These are phyloP conservation scores for Calameuta idolon DNA, from an alignment of 2,888 invertebrate species.

Conservation along the genomic window DNA sequence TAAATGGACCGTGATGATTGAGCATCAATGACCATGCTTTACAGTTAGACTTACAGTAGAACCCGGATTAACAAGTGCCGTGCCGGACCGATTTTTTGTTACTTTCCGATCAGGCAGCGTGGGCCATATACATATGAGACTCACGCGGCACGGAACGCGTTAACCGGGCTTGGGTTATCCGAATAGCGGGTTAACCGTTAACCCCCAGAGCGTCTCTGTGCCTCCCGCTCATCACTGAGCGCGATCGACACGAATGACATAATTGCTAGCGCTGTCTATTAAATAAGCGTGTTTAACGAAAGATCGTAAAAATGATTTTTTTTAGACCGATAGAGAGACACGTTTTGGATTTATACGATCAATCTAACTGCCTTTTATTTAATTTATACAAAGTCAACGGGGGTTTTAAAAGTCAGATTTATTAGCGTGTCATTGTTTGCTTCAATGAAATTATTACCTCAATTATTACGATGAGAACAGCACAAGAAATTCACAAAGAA, in stretches of 20 bases:
- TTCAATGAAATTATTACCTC: slow-evolving; percentile 37
- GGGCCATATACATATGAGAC: too few relatives aligned
- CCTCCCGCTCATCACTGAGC: too few relatives aligned
- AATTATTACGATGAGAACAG: slow-evolving; percentile 45
- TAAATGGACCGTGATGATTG: too few relatives aligned
- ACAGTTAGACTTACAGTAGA: too few relatives aligned
- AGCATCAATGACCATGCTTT: too few relatives aligned
- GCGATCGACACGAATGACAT: slow-evolving; percentile 41
- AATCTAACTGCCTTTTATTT: slow-evolving; percentile 31
- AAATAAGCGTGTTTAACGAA: slow-evolving; percentile 47
- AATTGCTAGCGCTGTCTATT: slow-evolving; percentile 53
- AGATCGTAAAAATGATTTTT: slow-evolving; percentile 53
- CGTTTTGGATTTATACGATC: slow-evolving; percentile 11
- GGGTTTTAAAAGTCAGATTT: slow-evolving; percentile 29
- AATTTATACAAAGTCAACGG: slow-evolving; percentile 35
- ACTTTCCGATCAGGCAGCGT: too few relatives aligned
- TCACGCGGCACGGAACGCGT: too few relatives aligned
- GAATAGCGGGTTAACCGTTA: too few relatives aligned
- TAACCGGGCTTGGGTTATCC: too few relatives aligned
- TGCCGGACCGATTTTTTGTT: too few relatives aligned
- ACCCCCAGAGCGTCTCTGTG: too few relatives aligned
- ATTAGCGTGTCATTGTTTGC: slow-evolving; percentile 29
- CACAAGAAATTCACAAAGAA: slow-evolving; percentile 29
- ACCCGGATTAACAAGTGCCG: too few relatives aligned
- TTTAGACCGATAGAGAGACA: slow-evolving; percentile 34